phyloP scores from a whole-genome alignment of 1,140 invertebrate species.

The Lucilia sericata region DNA sequence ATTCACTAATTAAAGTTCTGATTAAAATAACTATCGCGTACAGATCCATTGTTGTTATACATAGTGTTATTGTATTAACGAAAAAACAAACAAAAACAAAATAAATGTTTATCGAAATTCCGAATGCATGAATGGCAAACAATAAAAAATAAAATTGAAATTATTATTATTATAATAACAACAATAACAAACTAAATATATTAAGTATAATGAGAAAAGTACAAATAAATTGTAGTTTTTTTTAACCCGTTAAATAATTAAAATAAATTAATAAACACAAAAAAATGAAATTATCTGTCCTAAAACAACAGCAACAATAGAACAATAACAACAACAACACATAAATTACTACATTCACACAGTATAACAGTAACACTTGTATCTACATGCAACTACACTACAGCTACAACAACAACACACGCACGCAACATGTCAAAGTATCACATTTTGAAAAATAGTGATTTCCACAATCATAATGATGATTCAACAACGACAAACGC shows the following conservation, averaged over 20 bases:
- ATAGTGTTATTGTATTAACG: background rate
- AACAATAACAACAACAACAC: background rate
- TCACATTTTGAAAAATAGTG: conserved; percentile 5
- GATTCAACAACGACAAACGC: background rate
- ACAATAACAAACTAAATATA: background rate
- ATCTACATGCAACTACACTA: background rate
- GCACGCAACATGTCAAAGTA: conserved; percentile 38
- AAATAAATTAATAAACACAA: conserved; percentile 18
- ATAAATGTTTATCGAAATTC: background rate
- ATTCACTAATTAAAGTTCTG: too few relatives aligned
- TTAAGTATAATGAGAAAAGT: background rate
- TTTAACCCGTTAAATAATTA: background rate
- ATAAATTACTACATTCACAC: conserved; percentile 15
- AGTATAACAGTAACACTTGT: background rate
- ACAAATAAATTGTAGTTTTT: background rate
- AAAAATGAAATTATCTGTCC: background rate
- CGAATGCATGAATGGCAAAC: background rate
- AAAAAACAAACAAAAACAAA: background rate
- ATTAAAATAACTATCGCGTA: background rate
- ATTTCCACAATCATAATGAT: background rate
- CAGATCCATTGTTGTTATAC: background rate
- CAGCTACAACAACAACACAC: background rate
- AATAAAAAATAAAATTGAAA: background rate
- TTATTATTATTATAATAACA: background rate
- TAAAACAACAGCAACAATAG: background rate